These are phyloP conservation scores for Psittacus erithacus DNA, from an alignment of 2,113 vertebrate genomes.

Conservation along the genomic window DNA sequence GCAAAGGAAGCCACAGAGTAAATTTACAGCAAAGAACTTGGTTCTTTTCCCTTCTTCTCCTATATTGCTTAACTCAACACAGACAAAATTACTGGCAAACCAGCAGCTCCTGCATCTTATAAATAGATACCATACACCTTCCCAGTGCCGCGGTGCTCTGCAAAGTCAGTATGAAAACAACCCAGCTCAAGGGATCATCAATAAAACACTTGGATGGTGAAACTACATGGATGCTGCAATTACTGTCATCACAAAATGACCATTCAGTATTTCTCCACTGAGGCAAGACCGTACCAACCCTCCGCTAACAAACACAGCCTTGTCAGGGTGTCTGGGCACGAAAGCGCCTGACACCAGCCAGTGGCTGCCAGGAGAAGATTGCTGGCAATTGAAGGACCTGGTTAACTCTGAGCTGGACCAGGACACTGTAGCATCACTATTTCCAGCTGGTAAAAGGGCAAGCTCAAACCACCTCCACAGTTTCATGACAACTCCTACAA, in stretches of 20 bases:
- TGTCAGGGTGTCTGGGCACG: not conserved
- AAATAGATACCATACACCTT: not conserved
- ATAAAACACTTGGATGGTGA: not conserved
- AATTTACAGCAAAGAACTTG: not conserved
- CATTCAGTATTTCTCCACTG: not conserved
- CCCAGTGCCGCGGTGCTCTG: accelerated
- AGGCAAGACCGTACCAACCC: not conserved
- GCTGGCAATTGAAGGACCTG: not conserved
- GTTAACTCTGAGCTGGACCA: not conserved
- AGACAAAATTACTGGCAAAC: not conserved
- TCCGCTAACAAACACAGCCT: not conserved
- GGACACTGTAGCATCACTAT: not conserved
- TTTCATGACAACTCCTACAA: not conserved
- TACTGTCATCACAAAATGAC: not conserved
- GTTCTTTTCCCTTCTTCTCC: not conserved
- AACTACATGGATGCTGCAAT: not conserved
- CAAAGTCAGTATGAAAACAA: not conserved
- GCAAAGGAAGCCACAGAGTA: not conserved
- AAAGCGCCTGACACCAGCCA: not conserved
- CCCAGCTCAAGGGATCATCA: not conserved
- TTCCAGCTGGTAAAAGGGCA: not conserved
- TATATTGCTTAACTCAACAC: not conserved
- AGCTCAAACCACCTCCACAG: not conserved
- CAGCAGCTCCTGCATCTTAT: not conserved
- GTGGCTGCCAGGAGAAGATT: not conserved